Base-by-base conservation (phyloP, 2,888 invertebrate species). In the Habroteleia sp. region DNA sequence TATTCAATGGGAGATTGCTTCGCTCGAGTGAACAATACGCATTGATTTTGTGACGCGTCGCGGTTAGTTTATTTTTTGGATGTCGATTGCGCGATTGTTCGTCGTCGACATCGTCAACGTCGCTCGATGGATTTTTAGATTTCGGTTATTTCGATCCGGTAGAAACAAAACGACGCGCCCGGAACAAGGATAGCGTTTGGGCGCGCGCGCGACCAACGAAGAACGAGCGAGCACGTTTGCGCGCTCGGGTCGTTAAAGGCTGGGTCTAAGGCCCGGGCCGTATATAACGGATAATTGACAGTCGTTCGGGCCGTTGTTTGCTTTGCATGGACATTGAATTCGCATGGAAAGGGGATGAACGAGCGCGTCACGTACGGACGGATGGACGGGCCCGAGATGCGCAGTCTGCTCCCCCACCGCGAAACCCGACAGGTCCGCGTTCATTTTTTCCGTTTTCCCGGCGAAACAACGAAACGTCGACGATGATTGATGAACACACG, bases 251-350 rank as follows among this genome's bases (percentile, higher is more conserved):
- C 87, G 87, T 87, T 88, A 87, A 83, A 87, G 84, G 85, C 85
- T 84, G 84, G 84, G 86, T 87, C 85, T 84, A 84, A 85, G 83
- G 84, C 83, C 87, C 84, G 82, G 85, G 84, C 86, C 87, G 87
- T 88, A 88, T 88, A 88, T 88, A 88, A 88, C 87, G 84, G 87
- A 87, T 88, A 88, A 88, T 88, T 88, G 88, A 88, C 88, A 88
- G 88, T 84, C 87, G 83, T 84, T 80, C 81, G 80, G 73, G 77
- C 63, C 84, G 85, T 80, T 83, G 86, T 85, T 87, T 86, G 85
- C 86, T 87, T 88, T 87, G 87, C 87, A 87, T 87, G 87, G 87
- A 87, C 88, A 86, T 87, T 86, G 85, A 86, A 86, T 85, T 83
- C 84, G 82, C 83, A 80, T 79, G 77, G 78, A 71, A 68, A 73